phyloP scores from a whole-genome alignment of 2,797 vertebrate genomes.

The Centropyge bicolor region DNA sequence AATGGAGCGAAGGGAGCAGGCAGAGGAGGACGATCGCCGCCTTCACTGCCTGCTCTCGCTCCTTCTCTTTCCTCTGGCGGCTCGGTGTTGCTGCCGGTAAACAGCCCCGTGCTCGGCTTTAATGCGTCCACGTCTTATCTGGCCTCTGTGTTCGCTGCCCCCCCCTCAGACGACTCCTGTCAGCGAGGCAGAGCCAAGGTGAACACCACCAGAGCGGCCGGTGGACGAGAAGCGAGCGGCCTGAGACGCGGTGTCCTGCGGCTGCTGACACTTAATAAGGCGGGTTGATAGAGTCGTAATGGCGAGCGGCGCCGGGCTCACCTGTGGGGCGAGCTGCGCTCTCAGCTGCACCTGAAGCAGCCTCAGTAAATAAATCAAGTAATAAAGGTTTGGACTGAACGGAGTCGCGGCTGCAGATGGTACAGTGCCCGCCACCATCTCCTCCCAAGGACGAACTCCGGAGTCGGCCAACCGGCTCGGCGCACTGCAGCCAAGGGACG shows the following conservation, averaged over 20 bases:
- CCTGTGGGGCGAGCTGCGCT: conserved; percentile 43
- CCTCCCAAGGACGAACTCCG: conserved; percentile 41
- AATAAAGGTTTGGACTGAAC: conserved; percentile 48
- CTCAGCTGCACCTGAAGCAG: conserved; percentile 41
- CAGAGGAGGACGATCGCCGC: conserved; percentile 32
- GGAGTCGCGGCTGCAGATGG: conserved; percentile 24
- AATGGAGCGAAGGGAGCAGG: conserved; percentile 29
- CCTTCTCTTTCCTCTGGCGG: not conserved
- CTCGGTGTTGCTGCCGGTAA: conserved; percentile 12
- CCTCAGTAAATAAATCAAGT: conserved; percentile 58
- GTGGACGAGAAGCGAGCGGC: conserved; percentile 11
- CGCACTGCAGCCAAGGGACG: not conserved
- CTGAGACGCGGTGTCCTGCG: conserved; percentile 11
- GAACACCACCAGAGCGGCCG: conserved; percentile 32
- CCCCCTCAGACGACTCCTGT: conserved; percentile 31
- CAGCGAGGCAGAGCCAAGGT: conserved; percentile 29
- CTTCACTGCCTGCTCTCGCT: conserved; percentile 25
- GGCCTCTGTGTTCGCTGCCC: conserved; percentile 4
- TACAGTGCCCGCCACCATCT: not conserved
- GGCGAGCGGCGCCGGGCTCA: conserved; percentile 25
- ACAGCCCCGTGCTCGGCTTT: conserved; percentile 26
- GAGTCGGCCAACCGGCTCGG: not conserved
- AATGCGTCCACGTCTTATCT: conserved; percentile 29
- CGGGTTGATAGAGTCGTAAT: conserved; percentile 55
- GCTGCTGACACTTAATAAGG: conserved; percentile 52